Base-by-base conservation (phyloP, 2,888 invertebrate species). In the Colostygia pectinataria region DNA sequence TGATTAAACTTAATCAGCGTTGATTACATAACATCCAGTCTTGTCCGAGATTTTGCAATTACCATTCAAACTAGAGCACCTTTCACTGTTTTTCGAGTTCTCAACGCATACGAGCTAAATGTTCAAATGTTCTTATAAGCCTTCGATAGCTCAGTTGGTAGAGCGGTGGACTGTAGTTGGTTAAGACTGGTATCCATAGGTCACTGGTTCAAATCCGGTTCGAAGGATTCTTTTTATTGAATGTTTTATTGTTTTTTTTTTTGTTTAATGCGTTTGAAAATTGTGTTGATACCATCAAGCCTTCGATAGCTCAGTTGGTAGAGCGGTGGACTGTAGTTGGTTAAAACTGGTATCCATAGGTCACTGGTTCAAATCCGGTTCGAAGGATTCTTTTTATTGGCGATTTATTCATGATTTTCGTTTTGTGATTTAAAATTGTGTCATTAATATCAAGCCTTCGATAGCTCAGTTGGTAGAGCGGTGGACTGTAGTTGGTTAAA, bases 281-380 rank as follows among this genome's bases (percentile, higher is more conserved):
- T 29, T 29, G 4, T 2, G 29, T 29, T 7, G 2, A 8, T 29
- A 7, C 3, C 1, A 14, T 1, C n/a, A 31, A 31, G 31, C 31
- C 31, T 90, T 88, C 88, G 89, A 90, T 90, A 90, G 90, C 90
- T 90, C 90, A 90, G 89, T 88, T 88, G 90, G 90, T 89, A 90
- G 90, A 90, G 88, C 89, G 89, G 90, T 89, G 86, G 87, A 89
- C 88, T 88, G 87, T 87, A 88, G 86, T 44, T 68, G 81, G 58
- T 47, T 47, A 3, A 6, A 41, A 62, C 60, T 74, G 88, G 55
- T 40, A 91, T 91, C 91, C 91, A 91, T 91, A 91, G 91, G 91
- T 91, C 91, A 87, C 91, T 91, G 91, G 91, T 91, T 91, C 91
- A 91, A 91, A 91, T 91, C 91, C 91, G 91, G 91, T 88, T 91